Evolutionary conservation across 2,888 invertebrate genomes (phyloP).

Genomic region (Atherix ibis): DNA sequence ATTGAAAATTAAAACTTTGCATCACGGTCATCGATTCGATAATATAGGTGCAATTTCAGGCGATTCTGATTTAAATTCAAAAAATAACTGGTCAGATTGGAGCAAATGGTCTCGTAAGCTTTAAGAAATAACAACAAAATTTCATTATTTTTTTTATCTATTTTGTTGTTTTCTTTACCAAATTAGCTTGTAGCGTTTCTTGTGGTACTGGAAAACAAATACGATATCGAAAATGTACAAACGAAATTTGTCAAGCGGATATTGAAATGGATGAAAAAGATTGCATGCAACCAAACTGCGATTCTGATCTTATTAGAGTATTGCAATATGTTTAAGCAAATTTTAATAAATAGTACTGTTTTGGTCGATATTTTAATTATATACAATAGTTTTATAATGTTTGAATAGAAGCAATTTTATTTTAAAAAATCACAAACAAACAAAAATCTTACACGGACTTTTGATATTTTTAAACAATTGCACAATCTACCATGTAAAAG

Average conservation of each 20-base stretch:
- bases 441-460: no score
- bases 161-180: no score
- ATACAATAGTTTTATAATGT: no score
- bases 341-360: no score
- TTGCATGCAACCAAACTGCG: background rate
- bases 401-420: no score
- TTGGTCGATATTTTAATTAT: no score
- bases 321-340: no score
- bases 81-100: constrained; percentile 6
- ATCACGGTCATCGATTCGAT: background rate
- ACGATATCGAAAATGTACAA: constrained; percentile 6
- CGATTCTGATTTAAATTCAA: no score
- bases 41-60: background rate
- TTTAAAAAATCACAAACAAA: no score
- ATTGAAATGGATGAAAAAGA: constrained; percentile 2
- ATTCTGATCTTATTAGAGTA: background rate
- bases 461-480: no score
- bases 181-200: background rate
- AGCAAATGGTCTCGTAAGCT: constrained; percentile 8
- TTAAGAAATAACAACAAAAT: background rate
- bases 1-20: background rate
- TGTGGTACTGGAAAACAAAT: constrained; percentile 7
- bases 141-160: background rate
- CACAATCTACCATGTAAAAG: no score
- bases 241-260: constrained; percentile 1